Base-by-base conservation (phyloP, 2,797 vertebrate species). In the Sylvilagus floridanus region DNA sequence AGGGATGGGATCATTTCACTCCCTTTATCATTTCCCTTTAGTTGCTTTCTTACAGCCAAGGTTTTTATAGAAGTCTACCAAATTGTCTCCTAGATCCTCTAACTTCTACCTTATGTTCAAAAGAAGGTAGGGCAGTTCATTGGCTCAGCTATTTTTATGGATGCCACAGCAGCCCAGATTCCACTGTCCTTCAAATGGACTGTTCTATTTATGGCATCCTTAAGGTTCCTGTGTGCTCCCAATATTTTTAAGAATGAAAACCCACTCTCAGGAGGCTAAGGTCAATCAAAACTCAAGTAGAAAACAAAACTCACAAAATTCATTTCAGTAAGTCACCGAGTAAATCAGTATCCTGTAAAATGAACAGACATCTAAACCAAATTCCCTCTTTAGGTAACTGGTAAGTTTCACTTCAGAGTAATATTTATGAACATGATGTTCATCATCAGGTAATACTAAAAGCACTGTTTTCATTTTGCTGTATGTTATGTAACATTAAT, bases 61-160 rank as follows among this genome's bases (percentile, higher is more conserved):
- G 50, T 85, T 96, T 94, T 94, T 79, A 95, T 26, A 95, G 69
- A 96, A 95, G 77, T 87, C 90, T 42, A 96, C 65, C 73, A 65
- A 94, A 96, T 14, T 91, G 47, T 92, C 68, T 86, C 89, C 81
- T 62, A 93, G 89, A 91, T 50, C 75, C 62, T 93, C 47, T 62
- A 77, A 91, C 69, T 85, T 95, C 47, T 22, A 85, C 30, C 75
- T 95, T 92, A 84, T 68, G n/a, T 83, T 96, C 81, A 82, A 83
- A 93, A 94, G 84, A 72, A 95, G 90, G 71, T 42, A 78, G 1
- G 26, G 69, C 8, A n/a, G 30, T 68, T 71, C 60, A 90, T 12
- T n/a, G 69, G 50, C 71, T 88, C 54, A 21, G 68, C 47, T 96
- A n/a, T 30, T 82, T 89, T 78, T 84, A 88, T 57, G 52, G 76